A percentile compares a stretch with the other conserved stretches of the same genome.
Evolutionary conservation across 1,140 invertebrate species (phyloP).

Genomic region (Bombus waltoni): DNA sequence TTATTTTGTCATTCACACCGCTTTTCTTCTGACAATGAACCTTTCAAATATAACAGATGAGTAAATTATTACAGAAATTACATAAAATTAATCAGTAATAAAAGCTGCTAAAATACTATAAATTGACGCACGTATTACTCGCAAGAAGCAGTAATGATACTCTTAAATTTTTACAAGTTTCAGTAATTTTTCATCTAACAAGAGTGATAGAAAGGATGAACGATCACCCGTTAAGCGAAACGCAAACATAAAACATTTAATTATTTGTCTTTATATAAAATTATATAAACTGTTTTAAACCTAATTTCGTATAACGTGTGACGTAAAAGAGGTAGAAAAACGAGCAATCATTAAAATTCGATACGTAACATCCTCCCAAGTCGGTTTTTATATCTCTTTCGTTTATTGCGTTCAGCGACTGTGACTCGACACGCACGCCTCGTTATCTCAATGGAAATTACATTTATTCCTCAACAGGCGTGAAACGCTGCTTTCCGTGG

Average conservation of each 20-base stretch:
- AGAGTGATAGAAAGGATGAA: neutral
- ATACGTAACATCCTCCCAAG: conserved; percentile 2
- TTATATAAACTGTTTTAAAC: neutral
- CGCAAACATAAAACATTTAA: neutral
- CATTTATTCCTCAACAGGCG: conserved; percentile 34
- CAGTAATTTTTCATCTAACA: neutral
- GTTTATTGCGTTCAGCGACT: conserved; percentile 32
- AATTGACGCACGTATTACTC: neutral
- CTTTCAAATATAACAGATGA: neutral
- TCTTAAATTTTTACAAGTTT: neutral
- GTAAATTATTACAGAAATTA: neutral
- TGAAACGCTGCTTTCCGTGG: conserved; percentile 27
- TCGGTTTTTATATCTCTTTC: conserved; percentile 24
- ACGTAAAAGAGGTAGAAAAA: neutral
- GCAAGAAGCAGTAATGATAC: neutral
- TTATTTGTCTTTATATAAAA: neutral
- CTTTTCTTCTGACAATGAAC: neutral
- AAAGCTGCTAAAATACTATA: neutral
- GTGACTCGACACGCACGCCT: conserved; percentile 17
- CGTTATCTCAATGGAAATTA: conserved; percentile 24
- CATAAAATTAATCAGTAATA: neutral
- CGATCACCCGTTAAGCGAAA: neutral
- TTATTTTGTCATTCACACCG: neutral
- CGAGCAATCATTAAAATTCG: neutral
- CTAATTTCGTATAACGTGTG: neutral